Conservation (phyloP, 2,888 invertebrate genomes). For the Carabus problematicus region DNA sequence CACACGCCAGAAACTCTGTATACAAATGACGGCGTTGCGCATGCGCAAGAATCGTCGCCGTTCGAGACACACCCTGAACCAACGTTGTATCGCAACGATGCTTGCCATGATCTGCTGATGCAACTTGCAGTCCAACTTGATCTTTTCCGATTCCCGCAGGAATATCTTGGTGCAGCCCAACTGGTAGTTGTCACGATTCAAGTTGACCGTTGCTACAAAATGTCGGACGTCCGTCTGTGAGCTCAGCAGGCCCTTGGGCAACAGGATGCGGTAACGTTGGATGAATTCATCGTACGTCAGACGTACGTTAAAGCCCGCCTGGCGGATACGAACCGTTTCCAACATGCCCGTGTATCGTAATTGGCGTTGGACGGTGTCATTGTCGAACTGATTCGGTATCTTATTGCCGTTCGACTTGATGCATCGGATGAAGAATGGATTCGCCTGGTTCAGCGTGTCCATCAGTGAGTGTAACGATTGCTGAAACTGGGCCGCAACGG, state of each 20-base stretch:
- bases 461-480: constrained; percentile 90
- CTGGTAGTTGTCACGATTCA: constrained; percentile 91
- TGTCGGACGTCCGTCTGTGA: constrained; percentile 85
- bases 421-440: constrained; percentile 87
- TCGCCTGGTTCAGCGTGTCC: constrained; percentile 91
- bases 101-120: constrained; percentile 94
- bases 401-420: constrained; percentile 96
- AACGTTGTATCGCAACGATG: constrained; percentile 89
- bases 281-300: constrained; percentile 94
- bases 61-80: constrained; percentile 85
- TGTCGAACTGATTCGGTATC: constrained; percentile 91
- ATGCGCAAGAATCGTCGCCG: constrained; percentile 78
- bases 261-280: constrained; percentile 87
- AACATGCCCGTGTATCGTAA: constrained; percentile 96
- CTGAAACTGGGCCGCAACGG: constrained; percentile 95
- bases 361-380: constrained; percentile 89
- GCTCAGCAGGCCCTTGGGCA: constrained; percentile 86
- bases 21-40: constrained; percentile 74
- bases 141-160: constrained; percentile 92
- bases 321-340: constrained; percentile 92
- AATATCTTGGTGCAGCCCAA: constrained; percentile 89
- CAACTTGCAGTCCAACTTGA: constrained; percentile 87
- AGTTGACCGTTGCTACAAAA: constrained; percentile 82
- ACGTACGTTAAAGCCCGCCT: constrained; percentile 94
- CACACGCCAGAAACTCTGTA: constrained; percentile 79